A percentile compares a stretch with the other conserved stretches of the same genome.
Conservation (phyloP, 2,797 vertebrate genomes). For the Rhinoraja longicauda region DNA sequence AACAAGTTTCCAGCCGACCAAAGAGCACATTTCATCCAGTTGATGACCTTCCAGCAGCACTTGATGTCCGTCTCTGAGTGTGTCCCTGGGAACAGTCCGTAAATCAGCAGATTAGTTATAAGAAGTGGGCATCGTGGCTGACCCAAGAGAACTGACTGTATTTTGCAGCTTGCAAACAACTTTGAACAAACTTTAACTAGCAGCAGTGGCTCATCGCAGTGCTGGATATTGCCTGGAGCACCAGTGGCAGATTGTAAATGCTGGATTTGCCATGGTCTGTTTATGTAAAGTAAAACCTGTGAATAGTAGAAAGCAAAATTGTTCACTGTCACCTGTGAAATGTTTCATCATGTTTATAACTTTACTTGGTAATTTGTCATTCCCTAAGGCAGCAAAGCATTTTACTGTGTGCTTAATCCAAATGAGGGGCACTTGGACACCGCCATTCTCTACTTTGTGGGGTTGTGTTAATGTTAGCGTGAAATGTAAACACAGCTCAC, state of each 20-base stretch:
- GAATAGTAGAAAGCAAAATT: slow-evolving; percentile 17
- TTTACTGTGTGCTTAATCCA: slow-evolving; percentile 22
- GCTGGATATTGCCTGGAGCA: background rate
- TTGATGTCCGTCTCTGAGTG: too few relatives aligned
- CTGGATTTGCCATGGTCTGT: background rate
- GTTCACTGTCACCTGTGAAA: slow-evolving; percentile 6
- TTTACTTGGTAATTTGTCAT: background rate
- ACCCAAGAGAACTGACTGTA: background rate
- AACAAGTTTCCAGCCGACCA: too few relatives aligned
- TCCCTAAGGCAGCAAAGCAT: slow-evolving; percentile 25
- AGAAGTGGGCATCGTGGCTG: background rate
- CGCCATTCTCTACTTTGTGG: background rate
- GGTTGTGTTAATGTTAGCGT: slow-evolving; percentile 34
- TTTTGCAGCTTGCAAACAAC: too few relatives aligned
- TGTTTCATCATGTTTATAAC: slow-evolving; percentile 20
- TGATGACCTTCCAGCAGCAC: too few relatives aligned
- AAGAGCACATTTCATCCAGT: too few relatives aligned
- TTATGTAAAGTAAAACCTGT: background rate
- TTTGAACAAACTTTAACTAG: background rate
- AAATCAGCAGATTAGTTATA: background rate
- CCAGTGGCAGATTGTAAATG: background rate
- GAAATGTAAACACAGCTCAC: slow-evolving; percentile 27
- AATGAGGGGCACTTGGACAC: slow-evolving; percentile 13
- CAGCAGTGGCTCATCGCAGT: background rate
- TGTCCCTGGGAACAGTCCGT: too few relatives aligned